A percentile compares a stretch with the other conserved stretches of the same genome.
Conservation (phyloP, 1,140 invertebrate species). For the Ostrea edulis region DNA sequence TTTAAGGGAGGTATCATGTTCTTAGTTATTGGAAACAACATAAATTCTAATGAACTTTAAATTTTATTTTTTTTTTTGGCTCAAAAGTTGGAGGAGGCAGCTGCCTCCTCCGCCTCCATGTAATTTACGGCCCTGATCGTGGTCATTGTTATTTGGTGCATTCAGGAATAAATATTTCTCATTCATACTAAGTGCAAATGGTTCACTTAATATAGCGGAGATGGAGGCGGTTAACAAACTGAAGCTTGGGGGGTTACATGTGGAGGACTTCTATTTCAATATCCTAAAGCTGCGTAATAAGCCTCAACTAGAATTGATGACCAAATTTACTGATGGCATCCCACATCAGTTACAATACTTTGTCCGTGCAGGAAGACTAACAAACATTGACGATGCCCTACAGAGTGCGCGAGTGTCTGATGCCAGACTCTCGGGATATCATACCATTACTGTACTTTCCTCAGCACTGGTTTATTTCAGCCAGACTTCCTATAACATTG, state of each 20-base stretch:
- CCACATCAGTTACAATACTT: neutral
- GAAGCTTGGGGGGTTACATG: neutral
- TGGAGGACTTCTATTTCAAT: neutral
- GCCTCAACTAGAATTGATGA: neutral
- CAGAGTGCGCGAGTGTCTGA: neutral
- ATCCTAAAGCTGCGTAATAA: neutral
- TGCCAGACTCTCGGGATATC: no score
- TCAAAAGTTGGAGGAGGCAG: no score
- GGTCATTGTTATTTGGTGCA: neutral
- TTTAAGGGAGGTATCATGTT: no score
- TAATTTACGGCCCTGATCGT: no score
- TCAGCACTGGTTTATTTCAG: no score
- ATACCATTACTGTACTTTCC: no score
- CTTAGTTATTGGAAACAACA: no score
- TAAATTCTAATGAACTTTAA: no score
- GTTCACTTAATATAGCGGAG: neutral
- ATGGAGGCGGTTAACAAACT: neutral
- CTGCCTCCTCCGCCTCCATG: no score
- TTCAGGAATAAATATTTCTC: neutral
- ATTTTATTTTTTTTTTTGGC: no score
- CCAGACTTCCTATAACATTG: no score
- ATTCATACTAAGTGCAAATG: neutral
- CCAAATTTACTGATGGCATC: constrained; percentile 32
- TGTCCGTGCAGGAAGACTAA: constrained; percentile 23
- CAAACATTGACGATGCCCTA: neutral